These are phyloP conservation scores for Phania funesta DNA, from an alignment of 2,888 invertebrate species.

Conservation along the genomic window DNA sequence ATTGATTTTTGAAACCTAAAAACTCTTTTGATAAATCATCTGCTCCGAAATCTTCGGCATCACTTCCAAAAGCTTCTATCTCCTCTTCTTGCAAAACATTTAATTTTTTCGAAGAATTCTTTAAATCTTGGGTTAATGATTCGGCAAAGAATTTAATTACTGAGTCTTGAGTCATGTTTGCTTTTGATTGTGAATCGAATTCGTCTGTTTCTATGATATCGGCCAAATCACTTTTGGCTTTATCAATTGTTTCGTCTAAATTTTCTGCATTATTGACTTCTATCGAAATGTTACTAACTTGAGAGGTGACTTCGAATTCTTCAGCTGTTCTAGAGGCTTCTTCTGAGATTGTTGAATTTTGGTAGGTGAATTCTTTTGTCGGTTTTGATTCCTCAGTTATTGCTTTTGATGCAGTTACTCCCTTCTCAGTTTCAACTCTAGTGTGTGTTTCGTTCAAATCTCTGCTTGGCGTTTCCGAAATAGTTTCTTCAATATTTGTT, in stretches of 20 bases:
- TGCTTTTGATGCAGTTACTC: background rate
- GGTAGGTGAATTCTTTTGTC: background rate
- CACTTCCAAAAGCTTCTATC: background rate
- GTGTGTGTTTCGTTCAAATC: background rate
- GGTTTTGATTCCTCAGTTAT: background rate
- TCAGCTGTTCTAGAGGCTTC: background rate
- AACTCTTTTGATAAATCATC: conserved; percentile 45
- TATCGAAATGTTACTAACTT: background rate
- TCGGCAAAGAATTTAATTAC: background rate
- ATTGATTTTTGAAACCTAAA: conserved; percentile 57
- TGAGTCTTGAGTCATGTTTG: background rate
- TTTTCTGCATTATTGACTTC: background rate
- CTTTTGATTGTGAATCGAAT: background rate
- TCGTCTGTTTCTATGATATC: background rate
- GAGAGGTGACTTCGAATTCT: background rate
- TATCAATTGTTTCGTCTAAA: background rate
- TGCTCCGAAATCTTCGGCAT: background rate
- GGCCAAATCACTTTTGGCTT: background rate
- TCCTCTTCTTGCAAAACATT: background rate
- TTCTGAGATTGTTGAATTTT: background rate
- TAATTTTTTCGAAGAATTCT: background rate
- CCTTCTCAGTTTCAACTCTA: background rate
- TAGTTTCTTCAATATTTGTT: background rate
- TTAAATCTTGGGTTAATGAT: background rate
- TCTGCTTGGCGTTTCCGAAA: background rate